These are phyloP conservation scores for Melinaea marsaeus DNA, from an alignment of 2,888 invertebrate species.

Conservation along the genomic window DNA sequence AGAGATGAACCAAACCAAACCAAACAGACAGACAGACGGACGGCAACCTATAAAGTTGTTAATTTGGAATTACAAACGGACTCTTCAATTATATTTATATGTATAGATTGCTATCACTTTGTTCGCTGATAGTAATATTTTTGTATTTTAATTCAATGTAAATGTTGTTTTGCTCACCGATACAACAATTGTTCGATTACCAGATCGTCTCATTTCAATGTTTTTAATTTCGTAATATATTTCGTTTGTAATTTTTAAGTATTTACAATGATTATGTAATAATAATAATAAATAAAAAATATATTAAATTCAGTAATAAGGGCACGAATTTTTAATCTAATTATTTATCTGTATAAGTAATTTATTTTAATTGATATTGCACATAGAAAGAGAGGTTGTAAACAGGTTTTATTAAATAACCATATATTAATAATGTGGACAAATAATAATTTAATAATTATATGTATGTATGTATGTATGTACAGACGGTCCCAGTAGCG, in stretches of 20 bases:
- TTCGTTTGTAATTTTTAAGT: slow-evolving; percentile 36
- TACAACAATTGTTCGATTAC: neutral
- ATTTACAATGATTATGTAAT: slow-evolving; percentile 45
- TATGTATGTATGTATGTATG: slow-evolving; percentile 65
- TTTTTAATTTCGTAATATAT: slow-evolving; percentile 28
- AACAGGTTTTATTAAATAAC: slow-evolving; percentile 62
- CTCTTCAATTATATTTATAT: no score
- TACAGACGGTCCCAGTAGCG: slow-evolving; percentile 60
- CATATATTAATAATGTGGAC: slow-evolving; percentile 63
- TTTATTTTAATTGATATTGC: slow-evolving; percentile 67
- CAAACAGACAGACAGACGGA: no score
- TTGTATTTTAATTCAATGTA: neutral
- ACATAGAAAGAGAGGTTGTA: slow-evolving; percentile 76
- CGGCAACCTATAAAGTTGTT: no score
- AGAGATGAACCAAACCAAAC: no score
- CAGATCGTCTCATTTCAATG: slow-evolving; percentile 9
- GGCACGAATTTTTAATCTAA: slow-evolving; percentile 65
- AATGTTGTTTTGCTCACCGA: neutral
- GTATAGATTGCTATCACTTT: slow-evolving; percentile 34
- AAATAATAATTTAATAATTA: slow-evolving; percentile 77
- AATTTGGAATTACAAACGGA: no score
- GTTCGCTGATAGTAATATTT: slow-evolving; percentile 19
- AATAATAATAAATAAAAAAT: slow-evolving; percentile 40
- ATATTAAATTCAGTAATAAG: slow-evolving; percentile 62
- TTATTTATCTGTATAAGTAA: slow-evolving; percentile 47